These are phyloP conservation scores for Eupleurogrammus muticus DNA, from an alignment of 2,797 vertebrate genomes.

Conservation along the genomic window DNA sequence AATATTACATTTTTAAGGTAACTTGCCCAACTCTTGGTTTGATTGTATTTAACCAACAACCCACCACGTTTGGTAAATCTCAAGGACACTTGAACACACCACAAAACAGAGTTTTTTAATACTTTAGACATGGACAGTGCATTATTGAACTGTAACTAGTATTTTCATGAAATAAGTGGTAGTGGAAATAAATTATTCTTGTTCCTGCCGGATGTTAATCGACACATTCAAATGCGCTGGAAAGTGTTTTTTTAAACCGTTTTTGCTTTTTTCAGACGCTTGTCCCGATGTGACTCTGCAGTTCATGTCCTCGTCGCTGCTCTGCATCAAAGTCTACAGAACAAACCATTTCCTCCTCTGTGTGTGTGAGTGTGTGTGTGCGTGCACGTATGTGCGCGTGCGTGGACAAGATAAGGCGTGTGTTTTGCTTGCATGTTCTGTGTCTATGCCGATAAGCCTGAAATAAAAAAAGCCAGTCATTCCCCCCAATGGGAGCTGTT, in stretches of 20 bases:
- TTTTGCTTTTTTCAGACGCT: neutral
- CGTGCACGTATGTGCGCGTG: neutral
- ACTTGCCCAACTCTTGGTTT: too few relatives aligned
- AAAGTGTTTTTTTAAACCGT: neutral
- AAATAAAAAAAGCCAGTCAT: slow-evolving; percentile 10
- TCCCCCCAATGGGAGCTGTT: neutral
- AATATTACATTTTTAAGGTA: too few relatives aligned
- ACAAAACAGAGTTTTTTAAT: too few relatives aligned
- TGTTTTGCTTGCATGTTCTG: neutral
- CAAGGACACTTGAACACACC: too few relatives aligned
- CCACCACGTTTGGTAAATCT: too few relatives aligned
- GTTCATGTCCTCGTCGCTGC: neutral
- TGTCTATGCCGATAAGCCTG: slow-evolving; percentile 1
- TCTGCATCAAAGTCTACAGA: slow-evolving; percentile 4
- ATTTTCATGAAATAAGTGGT: too few relatives aligned
- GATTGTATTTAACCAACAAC: too few relatives aligned
- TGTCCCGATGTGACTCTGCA: neutral
- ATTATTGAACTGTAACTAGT: too few relatives aligned
- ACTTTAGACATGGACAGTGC: too few relatives aligned
- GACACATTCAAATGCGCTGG: neutral
- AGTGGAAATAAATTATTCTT: neutral
- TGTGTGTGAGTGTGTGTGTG: neutral
- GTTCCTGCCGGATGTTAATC: neutral
- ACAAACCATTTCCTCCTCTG: neutral
- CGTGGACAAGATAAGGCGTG: neutral